phyloP scores from a whole-genome alignment of 1,140 invertebrate species.

The Drosophila lini region DNA sequence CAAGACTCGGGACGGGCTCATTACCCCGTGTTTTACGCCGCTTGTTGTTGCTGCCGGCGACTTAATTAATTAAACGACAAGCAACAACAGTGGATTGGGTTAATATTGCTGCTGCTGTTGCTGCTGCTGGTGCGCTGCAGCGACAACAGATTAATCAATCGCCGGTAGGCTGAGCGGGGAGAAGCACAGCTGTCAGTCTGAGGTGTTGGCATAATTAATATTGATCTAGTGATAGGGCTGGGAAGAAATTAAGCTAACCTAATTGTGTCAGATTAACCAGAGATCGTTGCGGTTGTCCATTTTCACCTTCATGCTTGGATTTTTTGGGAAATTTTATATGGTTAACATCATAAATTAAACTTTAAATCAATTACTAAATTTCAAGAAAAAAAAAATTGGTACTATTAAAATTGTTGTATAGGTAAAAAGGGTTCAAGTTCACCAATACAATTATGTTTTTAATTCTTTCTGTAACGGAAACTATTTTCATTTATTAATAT shows the following conservation, averaged over 20 bases:
- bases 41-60: constrained; percentile 48
- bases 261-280: constrained; percentile 43
- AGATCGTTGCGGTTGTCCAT: constrained; percentile 25
- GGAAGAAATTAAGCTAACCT: constrained; percentile 44
- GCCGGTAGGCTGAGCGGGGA: constrained; percentile 10
- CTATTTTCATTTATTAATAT: too few species aligned
- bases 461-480: too few species aligned
- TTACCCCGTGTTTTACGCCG: constrained; percentile 39
- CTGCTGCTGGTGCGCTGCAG: constrained; percentile 34
- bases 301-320: constrained; percentile 11
- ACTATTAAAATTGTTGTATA: too few species aligned
- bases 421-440: too few species aligned
- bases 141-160: constrained; percentile 76
- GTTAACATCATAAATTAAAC: too few species aligned
- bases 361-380: too few species aligned
- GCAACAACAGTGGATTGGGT: constrained; percentile 44
- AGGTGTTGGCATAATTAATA: constrained; percentile 81
- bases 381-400: too few species aligned
- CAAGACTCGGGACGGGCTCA: constrained; percentile 36
- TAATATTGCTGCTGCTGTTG: constrained; percentile 38
- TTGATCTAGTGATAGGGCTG: constrained; percentile 63
- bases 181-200: constrained; percentile 56
- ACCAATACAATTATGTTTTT: too few species aligned
- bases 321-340: not conserved
- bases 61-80: constrained; percentile 80